Base-by-base conservation (phyloP, 2,113 vertebrate genomes). In the Glaucidium brasilianum region DNA sequence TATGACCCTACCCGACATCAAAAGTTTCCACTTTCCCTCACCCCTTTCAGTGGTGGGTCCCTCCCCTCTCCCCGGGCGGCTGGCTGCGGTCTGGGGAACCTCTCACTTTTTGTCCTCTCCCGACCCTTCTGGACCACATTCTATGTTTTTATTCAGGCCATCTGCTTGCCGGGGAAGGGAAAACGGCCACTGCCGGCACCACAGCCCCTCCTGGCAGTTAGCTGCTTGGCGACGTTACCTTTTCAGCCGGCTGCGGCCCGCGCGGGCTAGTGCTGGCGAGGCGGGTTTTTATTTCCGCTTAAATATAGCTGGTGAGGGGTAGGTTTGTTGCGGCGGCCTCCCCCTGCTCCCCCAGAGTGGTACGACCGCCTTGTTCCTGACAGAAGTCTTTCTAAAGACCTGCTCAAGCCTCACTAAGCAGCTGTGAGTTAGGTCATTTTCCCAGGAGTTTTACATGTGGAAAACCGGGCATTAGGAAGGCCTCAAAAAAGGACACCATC, bases 361-460 rank as follows among this genome's bases (percentile, higher is more conserved):
- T 98, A 98, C 97, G 77, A 85, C 97, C 97, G 97, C 95, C 98
- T 98, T 98, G 97, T 97, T 97, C 97, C 97, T 97, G 98, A 98
- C 98, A 98, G 98, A 98, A 98, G 98, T 99, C 97, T 98, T 99
- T 99, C 98, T 99, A 99, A 99, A 99, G 99, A 99, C 98, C 98
- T 99, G 99, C 99, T 99, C 99, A 99, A 99, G 99, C 99, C 99
- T 99, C 99, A 99, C 99, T 99, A 99, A 99, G 99, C 99, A 99
- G 99, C 99, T 99, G 99, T 98, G 98, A 99, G 99, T 99, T 99
- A 99, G 99, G 99, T 99, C 99, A 99, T 99, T 99, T 99, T 99
- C 99, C 99, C 99, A 99, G 99, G 99, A 99, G 99, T 98, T 99
- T 98, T 98, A 98, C 98, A 98, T 98, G 98, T 99, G 98, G 98